Percentiles rank a stretch among this genome's conserved stretches.
Conservation (phyloP, 2,797 vertebrate species). For the Rhyacichthys aspro region DNA sequence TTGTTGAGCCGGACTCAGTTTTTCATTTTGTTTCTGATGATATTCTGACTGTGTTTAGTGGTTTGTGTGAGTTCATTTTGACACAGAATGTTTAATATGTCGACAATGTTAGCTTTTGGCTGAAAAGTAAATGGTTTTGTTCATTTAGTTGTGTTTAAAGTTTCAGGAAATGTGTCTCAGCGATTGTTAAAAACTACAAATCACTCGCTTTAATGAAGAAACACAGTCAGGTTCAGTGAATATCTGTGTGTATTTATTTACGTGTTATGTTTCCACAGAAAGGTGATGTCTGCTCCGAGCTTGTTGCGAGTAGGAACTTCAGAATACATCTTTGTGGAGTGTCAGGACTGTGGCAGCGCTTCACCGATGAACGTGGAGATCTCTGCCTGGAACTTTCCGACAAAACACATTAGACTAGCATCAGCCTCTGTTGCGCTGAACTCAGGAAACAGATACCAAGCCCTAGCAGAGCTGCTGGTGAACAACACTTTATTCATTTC, state of each 20-base stretch:
- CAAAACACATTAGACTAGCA: conserved; percentile 45
- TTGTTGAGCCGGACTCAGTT: too few species aligned
- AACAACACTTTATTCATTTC: neutral
- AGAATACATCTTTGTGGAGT: conserved; percentile 78
- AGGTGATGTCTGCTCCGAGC: conserved; percentile 71
- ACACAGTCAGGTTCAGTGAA: neutral
- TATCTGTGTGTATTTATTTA: neutral
- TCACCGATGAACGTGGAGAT: conserved; percentile 5
- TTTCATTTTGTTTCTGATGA: too few species aligned
- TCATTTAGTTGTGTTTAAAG: too few species aligned
- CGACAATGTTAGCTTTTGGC: too few species aligned
- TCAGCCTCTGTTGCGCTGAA: conserved; percentile 76
- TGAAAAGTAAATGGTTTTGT: too few species aligned
- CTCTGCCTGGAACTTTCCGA: conserved; percentile 52
- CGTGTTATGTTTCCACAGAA: conserved; percentile 35
- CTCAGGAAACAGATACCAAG: neutral
- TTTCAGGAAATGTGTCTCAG: too few species aligned
- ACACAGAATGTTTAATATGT: too few species aligned
- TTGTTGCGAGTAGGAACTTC: conserved; percentile 64
- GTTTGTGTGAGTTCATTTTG: too few species aligned
- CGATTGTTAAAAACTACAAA: too few species aligned
- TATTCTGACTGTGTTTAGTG: too few species aligned
- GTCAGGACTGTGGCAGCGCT: conserved; percentile 53
- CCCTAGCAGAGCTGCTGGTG: neutral
- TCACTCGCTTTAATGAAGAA: too few species aligned